Evolutionary conservation across 1,140 invertebrate species (phyloP), one percentile per base, ranked within the genome.

Genomic region (Cardiocondyla obscurior): DNA sequence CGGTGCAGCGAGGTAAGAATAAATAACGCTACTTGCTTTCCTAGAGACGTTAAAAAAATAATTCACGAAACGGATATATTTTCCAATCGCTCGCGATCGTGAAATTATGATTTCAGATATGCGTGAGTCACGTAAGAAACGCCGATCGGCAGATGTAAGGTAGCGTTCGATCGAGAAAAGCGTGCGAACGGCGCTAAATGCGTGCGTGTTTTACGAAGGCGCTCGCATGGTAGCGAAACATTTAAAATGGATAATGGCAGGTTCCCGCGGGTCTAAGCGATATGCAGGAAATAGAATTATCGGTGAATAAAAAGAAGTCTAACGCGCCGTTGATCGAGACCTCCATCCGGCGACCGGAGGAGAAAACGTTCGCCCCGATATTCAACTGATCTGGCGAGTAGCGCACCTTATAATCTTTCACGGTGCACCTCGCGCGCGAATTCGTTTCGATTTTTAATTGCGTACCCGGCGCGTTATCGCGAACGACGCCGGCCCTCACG

Each of bases 271-370:
- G 53, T 49, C 62, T n/a, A n/a, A 69, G 49, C 81, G 73, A 88
- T 85, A 85, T 73, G 49, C 55, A 10, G 22, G 65, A 72, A 76
- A 82, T 77, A 77, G 70, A 77, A 83, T 85, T 67, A n/a, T 3
- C 16, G 39, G 36, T 19, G 55, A 19, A 67, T 33, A 64, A 36
- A 60, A 58, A 33, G 3, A 57, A 60, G 10, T 33, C 36, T 74
- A 51, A 89, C 77, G 85, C 89, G 77, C 65, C 70, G 89, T 84
- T 90, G 89, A 90, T 90, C 84, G 57, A 53, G 51, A 58, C 58
- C 58, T 28, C 22, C 49, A 8, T 65, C 10, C 33, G 28, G 14
- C 46, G 30, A 49, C 19, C 14, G 51, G 8, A 64, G 30, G 76
- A 58, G 51, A 39, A 39, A 8, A 53, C 49, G 33, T 1, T 22